Percentiles rank a stretch among this genome's conserved stretches.
phyloP scores from a whole-genome alignment of 2,888 invertebrate genomes.

The Globia sparganii region DNA sequence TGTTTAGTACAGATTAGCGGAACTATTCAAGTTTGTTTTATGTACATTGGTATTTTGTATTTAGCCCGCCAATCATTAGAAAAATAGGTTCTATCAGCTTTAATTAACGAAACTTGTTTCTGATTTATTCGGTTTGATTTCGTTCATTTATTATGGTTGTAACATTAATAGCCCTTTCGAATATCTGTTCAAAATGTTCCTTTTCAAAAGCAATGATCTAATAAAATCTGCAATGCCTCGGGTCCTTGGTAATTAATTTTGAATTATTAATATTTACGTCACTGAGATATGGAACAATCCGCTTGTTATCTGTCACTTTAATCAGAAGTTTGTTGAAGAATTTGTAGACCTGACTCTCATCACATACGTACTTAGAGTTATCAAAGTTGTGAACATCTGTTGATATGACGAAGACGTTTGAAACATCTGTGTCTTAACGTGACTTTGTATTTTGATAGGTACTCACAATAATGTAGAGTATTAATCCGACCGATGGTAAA shows the following conservation, averaged over 20 bases:
- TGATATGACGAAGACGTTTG: conserved; percentile 35
- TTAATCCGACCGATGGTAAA: conserved; percentile 38
- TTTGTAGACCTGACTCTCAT: conserved; percentile 49
- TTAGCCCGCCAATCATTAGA: conserved; percentile 7
- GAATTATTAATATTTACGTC: conserved; percentile 57
- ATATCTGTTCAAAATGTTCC: conserved; percentile 41
- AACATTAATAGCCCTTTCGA: conserved; percentile 52
- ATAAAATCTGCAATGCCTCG: conserved; percentile 42
- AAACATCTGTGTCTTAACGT: conserved; percentile 32
- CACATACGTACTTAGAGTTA: conserved; percentile 53
- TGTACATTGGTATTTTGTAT: neutral
- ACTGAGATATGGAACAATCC: conserved; percentile 49
- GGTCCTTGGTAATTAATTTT: conserved; percentile 48
- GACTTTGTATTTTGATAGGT: conserved; percentile 39
- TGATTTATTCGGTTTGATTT: conserved; percentile 36
- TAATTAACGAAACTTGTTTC: conserved; percentile 6
- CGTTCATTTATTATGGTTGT: conserved; percentile 46
- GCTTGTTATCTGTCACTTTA: conserved; percentile 44
- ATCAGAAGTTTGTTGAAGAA: conserved; percentile 48
- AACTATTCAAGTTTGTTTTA: neutral
- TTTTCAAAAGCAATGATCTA: conserved; percentile 47
- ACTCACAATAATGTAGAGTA: conserved; percentile 27
- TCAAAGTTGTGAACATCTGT: conserved; percentile 45
- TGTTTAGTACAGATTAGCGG: neutral
- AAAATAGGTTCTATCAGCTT: conserved; percentile 1